Percentiles rank a stretch among this genome's conserved stretches.
These are phyloP conservation scores for Theocolax elegans DNA, from an alignment of 1,140 invertebrate species.

Conservation along the genomic window DNA sequence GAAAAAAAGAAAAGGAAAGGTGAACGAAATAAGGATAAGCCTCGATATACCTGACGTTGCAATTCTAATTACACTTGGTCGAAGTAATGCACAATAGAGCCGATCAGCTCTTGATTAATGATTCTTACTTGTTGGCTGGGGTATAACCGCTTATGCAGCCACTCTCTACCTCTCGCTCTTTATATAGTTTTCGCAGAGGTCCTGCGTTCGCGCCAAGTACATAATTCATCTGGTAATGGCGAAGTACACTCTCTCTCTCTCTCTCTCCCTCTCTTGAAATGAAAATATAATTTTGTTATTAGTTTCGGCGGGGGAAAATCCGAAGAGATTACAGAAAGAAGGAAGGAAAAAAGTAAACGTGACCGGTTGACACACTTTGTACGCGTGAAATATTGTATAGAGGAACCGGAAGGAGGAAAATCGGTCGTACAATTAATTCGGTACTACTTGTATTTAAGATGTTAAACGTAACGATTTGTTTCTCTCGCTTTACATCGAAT, in stretches of 20 bases:
- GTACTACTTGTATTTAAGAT: too few relatives aligned
- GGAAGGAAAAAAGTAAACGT: too few relatives aligned
- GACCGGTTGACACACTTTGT: too few relatives aligned
- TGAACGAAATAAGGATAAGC: too few relatives aligned
- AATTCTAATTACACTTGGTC: slow-evolving; percentile 23
- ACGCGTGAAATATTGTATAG: too few relatives aligned
- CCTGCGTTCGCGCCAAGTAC: slow-evolving; percentile 4
- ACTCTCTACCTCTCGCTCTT: not conserved
- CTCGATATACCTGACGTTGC: slow-evolving; percentile 30
- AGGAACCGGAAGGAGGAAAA: too few relatives aligned
- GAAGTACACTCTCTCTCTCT: not conserved
- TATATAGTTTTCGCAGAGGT: slow-evolving; percentile 1
- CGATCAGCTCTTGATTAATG: slow-evolving; percentile 35
- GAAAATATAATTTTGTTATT: slow-evolving; percentile 24
- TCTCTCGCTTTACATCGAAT: too few relatives aligned
- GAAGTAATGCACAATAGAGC: slow-evolving; percentile 25
- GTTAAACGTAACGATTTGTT: too few relatives aligned
- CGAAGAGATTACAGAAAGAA: too few relatives aligned
- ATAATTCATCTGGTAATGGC: slow-evolving; percentile 22
- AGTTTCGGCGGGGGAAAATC: too few relatives aligned
- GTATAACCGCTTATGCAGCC: slow-evolving; percentile 7
- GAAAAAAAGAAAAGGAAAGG: not conserved
- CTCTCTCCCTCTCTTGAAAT: too few relatives aligned
- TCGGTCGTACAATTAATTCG: too few relatives aligned
- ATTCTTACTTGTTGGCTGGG: slow-evolving; percentile 21